phyloP scores from a whole-genome alignment of 2,113 vertebrate species.

The Ondatra zibethicus region DNA sequence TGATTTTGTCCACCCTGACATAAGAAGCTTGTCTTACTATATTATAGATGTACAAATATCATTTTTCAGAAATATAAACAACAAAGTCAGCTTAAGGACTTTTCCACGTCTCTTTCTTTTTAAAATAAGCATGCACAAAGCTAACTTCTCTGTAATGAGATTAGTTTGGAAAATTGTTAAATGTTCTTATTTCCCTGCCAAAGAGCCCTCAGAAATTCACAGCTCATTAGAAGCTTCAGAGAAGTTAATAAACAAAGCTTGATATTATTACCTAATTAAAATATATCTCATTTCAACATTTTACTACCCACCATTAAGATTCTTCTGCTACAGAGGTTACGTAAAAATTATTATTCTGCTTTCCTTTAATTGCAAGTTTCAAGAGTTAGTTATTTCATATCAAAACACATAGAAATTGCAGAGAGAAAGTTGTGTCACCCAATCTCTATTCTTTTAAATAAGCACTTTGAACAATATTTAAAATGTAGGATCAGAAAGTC shows the following conservation, averaged over 20 bases:
- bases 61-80: slow-evolving; percentile 32
- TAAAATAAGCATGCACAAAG: slow-evolving; percentile 64
- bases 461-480: slow-evolving; percentile 39
- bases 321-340: slow-evolving; percentile 78
- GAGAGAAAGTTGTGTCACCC: slow-evolving; percentile 40
- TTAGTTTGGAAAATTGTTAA: slow-evolving; percentile 76
- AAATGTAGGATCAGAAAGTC: neutral
- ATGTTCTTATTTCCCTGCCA: slow-evolving; percentile 80
- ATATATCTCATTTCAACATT: slow-evolving; percentile 82
- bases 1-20: neutral
- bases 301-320: slow-evolving; percentile 82
- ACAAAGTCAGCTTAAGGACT: slow-evolving; percentile 14
- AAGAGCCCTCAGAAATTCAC: slow-evolving; percentile 82
- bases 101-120: slow-evolving; percentile 65
- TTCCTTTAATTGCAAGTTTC: slow-evolving; percentile 78
- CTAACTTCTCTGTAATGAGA: slow-evolving; percentile 72
- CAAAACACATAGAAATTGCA: slow-evolving; percentile 65
- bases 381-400: slow-evolving; percentile 67
- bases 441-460: slow-evolving; percentile 39
- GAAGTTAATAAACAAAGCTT: slow-evolving; percentile 86
- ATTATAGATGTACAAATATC: slow-evolving; percentile 14
- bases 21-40: neutral
- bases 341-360: slow-evolving; percentile 70
- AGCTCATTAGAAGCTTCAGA: slow-evolving; percentile 83
- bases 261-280: slow-evolving; percentile 85